Conservation (phyloP, 2,113 vertebrate genomes). For the Cygnus atratus region DNA sequence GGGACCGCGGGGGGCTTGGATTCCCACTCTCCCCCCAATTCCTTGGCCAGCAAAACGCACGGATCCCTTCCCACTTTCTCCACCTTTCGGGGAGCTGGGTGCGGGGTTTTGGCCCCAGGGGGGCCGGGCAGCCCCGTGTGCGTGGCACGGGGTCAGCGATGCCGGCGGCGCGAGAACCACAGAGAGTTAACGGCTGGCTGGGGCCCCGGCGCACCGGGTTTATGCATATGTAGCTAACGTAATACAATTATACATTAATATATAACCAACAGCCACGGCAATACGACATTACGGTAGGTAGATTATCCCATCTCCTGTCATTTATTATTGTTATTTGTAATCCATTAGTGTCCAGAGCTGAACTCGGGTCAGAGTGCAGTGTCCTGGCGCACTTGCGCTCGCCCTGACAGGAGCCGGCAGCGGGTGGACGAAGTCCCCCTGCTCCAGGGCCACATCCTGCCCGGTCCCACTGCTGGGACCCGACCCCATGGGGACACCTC, state of each 20-base stretch:
- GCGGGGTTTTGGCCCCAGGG: neutral
- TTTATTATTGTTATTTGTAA: constrained; percentile 68
- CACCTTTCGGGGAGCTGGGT: rapidly evolving
- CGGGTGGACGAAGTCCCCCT: neutral
- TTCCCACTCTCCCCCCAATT: neutral
- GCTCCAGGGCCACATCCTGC: neutral
- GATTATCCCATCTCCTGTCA: constrained; percentile 70
- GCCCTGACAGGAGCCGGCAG: rapidly evolving
- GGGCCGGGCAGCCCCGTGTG: neutral
- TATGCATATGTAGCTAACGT: constrained; percentile 64
- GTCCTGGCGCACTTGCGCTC: neutral
- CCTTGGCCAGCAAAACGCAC: neutral
- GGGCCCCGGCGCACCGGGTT: constrained; percentile 20
- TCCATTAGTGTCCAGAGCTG: constrained; percentile 63
- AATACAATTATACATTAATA: constrained; percentile 69
- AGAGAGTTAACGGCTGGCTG: constrained; percentile 56
- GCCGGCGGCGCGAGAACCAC: neutral
- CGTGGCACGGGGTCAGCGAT: too few relatives aligned
- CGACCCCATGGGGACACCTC: neutral
- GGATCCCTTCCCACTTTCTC: neutral
- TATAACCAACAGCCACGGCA: constrained; percentile 66
- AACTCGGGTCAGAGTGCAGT: constrained; percentile 54
- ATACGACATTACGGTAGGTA: constrained; percentile 69
- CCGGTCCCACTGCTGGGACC: neutral
- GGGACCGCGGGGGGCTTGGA: neutral